Percentiles rank a stretch among this genome's conserved stretches.
These are phyloP conservation scores for Carettochelys insculpta DNA, from an alignment of 2,113 vertebrate genomes.

Conservation along the genomic window DNA sequence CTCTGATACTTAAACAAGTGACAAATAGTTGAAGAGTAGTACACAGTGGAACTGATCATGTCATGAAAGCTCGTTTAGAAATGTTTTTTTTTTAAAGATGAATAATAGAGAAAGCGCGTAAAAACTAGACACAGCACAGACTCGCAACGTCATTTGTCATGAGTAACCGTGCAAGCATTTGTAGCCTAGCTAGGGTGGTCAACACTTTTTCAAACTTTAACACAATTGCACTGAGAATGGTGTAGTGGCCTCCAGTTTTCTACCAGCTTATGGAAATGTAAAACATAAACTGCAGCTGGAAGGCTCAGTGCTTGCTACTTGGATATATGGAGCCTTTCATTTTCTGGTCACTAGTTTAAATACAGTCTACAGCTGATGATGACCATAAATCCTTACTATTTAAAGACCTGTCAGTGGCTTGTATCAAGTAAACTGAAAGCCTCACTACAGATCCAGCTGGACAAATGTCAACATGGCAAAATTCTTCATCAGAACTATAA, in stretches of 20 bases:
- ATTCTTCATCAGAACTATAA: background rate
- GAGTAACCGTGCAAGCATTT: background rate
- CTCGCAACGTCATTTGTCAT: background rate
- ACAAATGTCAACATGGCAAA: background rate
- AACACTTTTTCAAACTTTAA: background rate
- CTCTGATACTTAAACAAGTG: too few species aligned
- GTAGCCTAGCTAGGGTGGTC: background rate
- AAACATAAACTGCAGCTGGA: background rate
- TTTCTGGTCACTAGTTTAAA: background rate
- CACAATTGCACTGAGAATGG: background rate
- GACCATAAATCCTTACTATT: fast-evolving
- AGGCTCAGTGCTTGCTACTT: background rate
- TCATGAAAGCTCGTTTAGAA: slow-evolving; percentile 8
- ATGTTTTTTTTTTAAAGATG: too few species aligned
- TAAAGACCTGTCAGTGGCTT: background rate
- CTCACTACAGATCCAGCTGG: background rate
- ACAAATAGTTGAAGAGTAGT: slow-evolving; percentile 6
- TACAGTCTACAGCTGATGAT: background rate
- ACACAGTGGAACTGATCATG: background rate
- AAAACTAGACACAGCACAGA: background rate
- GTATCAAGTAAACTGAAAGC: background rate
- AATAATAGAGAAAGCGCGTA: background rate
- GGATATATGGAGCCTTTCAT: background rate
- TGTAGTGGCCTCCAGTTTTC: background rate
- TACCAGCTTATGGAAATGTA: background rate